Evolutionary conservation across 2,888 invertebrate species (phyloP).

Genomic region (Elysia crispata): DNA sequence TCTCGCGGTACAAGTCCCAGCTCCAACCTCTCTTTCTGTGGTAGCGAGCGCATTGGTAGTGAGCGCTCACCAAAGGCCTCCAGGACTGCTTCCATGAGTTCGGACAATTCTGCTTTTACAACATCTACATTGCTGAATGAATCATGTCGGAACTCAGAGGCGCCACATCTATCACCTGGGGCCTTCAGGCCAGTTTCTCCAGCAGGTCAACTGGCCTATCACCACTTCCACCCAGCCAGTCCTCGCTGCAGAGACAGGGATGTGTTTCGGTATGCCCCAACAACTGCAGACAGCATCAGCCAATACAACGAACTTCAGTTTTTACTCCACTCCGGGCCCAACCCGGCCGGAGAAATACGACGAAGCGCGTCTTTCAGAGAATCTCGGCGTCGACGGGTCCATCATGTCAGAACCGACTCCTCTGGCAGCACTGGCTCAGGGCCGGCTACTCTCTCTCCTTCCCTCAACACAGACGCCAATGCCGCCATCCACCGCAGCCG

Average conservation of each 20-base stretch:
- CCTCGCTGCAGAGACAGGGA: background rate
- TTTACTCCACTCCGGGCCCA: background rate
- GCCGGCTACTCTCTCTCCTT: conserved; percentile 44
- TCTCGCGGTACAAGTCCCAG: conserved; percentile 36
- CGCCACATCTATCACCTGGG: background rate
- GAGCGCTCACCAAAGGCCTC: conserved; percentile 15
- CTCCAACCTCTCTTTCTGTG: conserved; percentile 40
- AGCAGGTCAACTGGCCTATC: background rate
- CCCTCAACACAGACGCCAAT: conserved; percentile 36
- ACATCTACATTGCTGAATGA: background rate
- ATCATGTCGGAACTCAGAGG: conserved; percentile 26
- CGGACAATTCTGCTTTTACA: conserved; percentile 36
- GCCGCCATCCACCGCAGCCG: conserved; percentile 45
- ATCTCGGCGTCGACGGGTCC: background rate
- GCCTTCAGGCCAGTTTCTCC: background rate
- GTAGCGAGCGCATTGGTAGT: conserved; percentile 34
- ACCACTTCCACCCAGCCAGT: background rate
- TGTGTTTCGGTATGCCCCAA: too few relatives aligned
- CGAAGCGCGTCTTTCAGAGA: conserved; percentile 20
- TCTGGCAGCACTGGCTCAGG: background rate
- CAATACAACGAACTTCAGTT: background rate
- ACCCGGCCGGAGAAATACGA: background rate
- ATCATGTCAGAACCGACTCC: background rate
- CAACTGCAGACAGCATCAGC: too few relatives aligned
- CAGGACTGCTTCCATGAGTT: conserved; percentile 31